Evolutionary conservation across 2,797 vertebrate genomes (phyloP).

Genomic region (Lophius americanus): DNA sequence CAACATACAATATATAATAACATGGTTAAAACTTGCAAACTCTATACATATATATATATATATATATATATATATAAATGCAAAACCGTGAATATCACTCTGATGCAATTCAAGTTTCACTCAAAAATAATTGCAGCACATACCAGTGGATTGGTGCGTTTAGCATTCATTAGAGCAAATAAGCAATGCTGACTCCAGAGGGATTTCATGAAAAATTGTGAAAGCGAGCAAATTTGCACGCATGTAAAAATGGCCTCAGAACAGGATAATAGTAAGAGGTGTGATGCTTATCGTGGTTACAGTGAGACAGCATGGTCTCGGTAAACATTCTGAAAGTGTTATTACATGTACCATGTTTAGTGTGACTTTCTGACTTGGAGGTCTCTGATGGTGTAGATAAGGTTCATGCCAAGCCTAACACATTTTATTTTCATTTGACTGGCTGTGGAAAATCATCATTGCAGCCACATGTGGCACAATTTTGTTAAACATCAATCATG

Average conservation of each 20-base stretch:
- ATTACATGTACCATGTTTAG: conserved; percentile 40
- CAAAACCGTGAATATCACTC: background rate
- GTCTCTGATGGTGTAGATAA: conserved; percentile 54
- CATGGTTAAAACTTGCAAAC: conserved; percentile 5
- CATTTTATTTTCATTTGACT: conserved; percentile 31
- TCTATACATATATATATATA: no score
- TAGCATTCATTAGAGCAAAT: conserved; percentile 46
- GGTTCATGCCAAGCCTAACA: conserved; percentile 38
- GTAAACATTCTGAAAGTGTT: conserved; percentile 33
- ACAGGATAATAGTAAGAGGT: conserved; percentile 32
- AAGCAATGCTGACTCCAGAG: conserved; percentile 24
- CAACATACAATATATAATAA: conserved; percentile 4
- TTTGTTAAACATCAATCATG: background rate
- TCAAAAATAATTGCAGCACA: conserved; percentile 7
- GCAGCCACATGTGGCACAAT: background rate
- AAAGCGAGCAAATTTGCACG: conserved; percentile 57
- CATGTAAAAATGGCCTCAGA: conserved; percentile 35
- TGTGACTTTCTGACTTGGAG: conserved; percentile 40
- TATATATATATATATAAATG: no score
- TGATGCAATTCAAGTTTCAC: conserved; percentile 10
- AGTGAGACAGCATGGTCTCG: conserved; percentile 39
- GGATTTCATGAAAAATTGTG: conserved; percentile 27
- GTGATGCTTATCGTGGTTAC: conserved; percentile 67
- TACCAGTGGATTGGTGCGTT: conserved; percentile 26
- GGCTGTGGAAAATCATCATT: conserved; percentile 18